Evolutionary conservation across 2,113 vertebrate genomes (phyloP).

Genomic region (Oryzias curvinotus): DNA sequence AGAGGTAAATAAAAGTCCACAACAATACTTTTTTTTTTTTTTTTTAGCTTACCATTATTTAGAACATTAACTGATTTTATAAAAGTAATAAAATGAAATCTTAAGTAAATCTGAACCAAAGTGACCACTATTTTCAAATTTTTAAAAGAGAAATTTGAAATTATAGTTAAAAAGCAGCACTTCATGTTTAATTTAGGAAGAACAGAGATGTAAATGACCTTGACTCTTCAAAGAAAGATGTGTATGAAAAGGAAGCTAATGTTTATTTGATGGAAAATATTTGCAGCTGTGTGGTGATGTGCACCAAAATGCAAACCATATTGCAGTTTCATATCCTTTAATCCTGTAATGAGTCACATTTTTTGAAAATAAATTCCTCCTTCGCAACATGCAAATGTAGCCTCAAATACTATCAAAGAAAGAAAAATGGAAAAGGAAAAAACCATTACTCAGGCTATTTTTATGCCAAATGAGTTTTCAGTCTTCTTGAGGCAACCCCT

Average conservation of each 20-base stretch:
- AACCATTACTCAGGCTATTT: slow-evolving; percentile 9
- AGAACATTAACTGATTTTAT: neutral
- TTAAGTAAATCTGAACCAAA: neutral
- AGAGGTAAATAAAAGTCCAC: slow-evolving; percentile 32
- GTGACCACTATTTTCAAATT: neutral
- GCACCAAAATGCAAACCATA: slow-evolving; percentile 54
- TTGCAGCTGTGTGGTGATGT: slow-evolving; percentile 42
- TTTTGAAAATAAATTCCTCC: slow-evolving; percentile 31
- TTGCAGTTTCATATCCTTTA: slow-evolving; percentile 61
- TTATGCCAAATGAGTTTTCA: slow-evolving; percentile 7
- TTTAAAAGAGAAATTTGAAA: neutral
- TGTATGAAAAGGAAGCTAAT: neutral
- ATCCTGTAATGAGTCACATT: slow-evolving; percentile 49
- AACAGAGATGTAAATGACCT: neutral
- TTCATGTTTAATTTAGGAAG: neutral
- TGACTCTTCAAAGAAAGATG: slow-evolving; percentile 6
- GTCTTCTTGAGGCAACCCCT: slow-evolving; percentile 20
- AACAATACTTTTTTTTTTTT: neutral
- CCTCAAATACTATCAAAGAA: slow-evolving; percentile 26
- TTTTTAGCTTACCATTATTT: neutral
- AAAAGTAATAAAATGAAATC: neutral
- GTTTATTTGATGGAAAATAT: slow-evolving; percentile 50
- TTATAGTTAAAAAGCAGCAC: neutral
- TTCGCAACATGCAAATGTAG: slow-evolving; percentile 24
- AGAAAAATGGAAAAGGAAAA: slow-evolving; percentile 29